Evolutionary conservation across 1,140 invertebrate genomes (phyloP).

Genomic region (Papilio machaon): DNA sequence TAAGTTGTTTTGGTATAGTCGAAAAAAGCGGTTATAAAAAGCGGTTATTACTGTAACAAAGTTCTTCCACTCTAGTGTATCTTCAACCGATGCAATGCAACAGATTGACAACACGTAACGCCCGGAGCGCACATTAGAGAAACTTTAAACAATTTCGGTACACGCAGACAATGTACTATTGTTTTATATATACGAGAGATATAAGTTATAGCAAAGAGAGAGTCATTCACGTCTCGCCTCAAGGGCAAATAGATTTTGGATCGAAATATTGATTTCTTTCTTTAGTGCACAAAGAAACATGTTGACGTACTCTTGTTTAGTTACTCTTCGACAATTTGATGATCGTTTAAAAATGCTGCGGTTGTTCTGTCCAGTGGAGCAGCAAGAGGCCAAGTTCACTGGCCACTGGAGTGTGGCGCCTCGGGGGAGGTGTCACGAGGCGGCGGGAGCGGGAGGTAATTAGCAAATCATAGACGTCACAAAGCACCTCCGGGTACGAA

Average conservation of each 20-base stretch:
- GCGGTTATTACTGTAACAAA: neutral
- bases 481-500: neutral
- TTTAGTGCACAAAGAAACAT: no score
- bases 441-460: neutral
- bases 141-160: constrained; percentile 32
- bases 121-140: constrained; percentile 24
- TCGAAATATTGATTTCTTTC: neutral
- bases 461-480: constrained; percentile 10
- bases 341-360: neutral
- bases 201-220: neutral
- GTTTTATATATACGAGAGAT: constrained; percentile 12
- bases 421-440: neutral
- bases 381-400: constrained; percentile 12
- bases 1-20: neutral
- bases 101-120: constrained; percentile 17
- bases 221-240: constrained; percentile 1
- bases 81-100: neutral
- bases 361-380: constrained; percentile 1
- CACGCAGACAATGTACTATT: constrained; percentile 26
- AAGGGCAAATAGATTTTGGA: neutral
- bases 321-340: neutral
- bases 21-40: neutral
- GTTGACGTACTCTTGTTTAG: no score
- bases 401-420: constrained; percentile 4
- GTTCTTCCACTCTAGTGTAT: constrained; percentile 9